Percentiles rank a stretch among this genome's conserved stretches.
These are phyloP conservation scores for Pangasius macronema DNA, from an alignment of 2,797 vertebrate genomes.

Conservation along the genomic window DNA sequence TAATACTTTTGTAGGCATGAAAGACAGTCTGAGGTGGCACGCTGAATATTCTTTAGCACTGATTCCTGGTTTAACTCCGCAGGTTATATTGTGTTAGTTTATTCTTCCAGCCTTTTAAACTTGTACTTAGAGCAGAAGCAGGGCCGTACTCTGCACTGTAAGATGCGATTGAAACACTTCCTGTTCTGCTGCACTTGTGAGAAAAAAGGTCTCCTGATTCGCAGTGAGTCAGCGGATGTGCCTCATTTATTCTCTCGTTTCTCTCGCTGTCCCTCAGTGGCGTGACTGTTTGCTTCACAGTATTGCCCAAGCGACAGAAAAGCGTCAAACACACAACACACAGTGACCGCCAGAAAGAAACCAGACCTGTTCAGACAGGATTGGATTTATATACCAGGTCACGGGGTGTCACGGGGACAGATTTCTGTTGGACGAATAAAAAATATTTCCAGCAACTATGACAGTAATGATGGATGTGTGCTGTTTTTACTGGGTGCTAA, in stretches of 20 bases:
- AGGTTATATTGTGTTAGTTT: neutral
- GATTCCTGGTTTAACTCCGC: too few relatives aligned
- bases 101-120: neutral
- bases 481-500: too few relatives aligned
- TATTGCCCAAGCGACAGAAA: neutral
- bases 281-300: neutral
- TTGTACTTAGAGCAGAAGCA: neutral
- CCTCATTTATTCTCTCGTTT: neutral
- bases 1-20: neutral
- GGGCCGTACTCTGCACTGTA: neutral
- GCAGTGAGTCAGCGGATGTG: constrained; percentile 2
- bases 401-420: too few relatives aligned
- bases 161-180: constrained; percentile 25
- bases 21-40: neutral
- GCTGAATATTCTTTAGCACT: neutral
- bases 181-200: constrained; percentile 4
- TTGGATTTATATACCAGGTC: neutral
- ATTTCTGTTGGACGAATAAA: too few relatives aligned
- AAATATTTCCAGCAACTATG: too few relatives aligned
- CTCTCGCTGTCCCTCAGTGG: neutral
- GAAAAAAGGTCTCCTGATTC: constrained; percentile 45
- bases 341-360: neutral
- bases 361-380: neutral
- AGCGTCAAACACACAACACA: neutral
- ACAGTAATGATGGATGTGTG: too few relatives aligned